Evolutionary conservation across 1,140 invertebrate species (phyloP), one percentile per base, ranked within the genome.

Genomic region (Cyclargus thomasi): DNA sequence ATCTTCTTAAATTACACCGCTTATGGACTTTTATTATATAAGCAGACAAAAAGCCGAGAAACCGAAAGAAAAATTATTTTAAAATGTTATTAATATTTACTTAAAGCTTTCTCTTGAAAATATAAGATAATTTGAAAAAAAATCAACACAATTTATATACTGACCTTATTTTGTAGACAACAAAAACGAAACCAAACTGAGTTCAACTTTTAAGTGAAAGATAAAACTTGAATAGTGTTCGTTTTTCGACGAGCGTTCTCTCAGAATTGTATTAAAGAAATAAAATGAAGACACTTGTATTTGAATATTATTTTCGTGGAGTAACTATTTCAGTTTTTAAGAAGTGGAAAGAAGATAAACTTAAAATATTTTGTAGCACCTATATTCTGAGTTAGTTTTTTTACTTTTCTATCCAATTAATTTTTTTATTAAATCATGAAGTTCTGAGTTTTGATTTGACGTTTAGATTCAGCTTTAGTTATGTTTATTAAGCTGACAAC

Each of bases 261-360:
- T 55, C 53, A 20, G 53, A 55, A 55, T 55, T 18, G 1, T 55
- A 55, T 20, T 18, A 20, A 55, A 17, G 14, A 64, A 64, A 36
- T 64, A 64, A 64, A 64, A n/a, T 35, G 17, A 64, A 64, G 39
- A 64, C 35, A 17, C 29, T 64, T 14, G 29, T 22, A 67, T 59
- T 23, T 62, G 64, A 53, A 17, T 64, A 53, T 63, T 67, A 68
- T 65, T 8, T 81, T 47, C 14, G 1, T 7, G 1, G 0, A 47
- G 14, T 2, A 47, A 47, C 39, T 47, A 47, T 14, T 47, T 47
- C 8, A 6, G 6, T 47, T 1, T 8, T 47, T 47, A 47, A 47
- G 39, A 47, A 47, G 29, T 29, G 29, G 29, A 47, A 8, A 47
- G 10, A 8, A 47, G 5, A 14, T 8, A 47, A 47, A 29, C 29